These are phyloP conservation scores for Diachasma alloeum DNA, from an alignment of 1,140 invertebrate species.

Conservation along the genomic window DNA sequence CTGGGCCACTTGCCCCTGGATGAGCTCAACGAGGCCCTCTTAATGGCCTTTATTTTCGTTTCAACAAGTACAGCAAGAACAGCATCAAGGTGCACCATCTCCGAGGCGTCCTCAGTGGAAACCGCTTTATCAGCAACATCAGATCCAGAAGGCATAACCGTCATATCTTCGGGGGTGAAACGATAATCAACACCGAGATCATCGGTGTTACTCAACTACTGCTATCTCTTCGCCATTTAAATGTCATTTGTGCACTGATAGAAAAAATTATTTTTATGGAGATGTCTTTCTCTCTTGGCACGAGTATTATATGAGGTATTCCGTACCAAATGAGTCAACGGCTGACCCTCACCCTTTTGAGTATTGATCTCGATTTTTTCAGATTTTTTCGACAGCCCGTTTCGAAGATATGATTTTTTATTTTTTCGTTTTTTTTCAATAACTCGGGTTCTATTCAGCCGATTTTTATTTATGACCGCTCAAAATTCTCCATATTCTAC, in stretches of 20 bases:
- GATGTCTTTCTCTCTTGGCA: no score
- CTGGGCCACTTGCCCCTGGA: constrained; percentile 45
- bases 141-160: constrained; percentile 59
- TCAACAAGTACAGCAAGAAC: constrained; percentile 72
- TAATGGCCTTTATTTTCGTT: constrained; percentile 67
- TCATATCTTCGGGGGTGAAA: constrained; percentile 46
- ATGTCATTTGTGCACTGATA: not conserved
- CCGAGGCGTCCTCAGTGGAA: constrained; percentile 71
- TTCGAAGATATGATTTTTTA: no score
- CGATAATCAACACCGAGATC: constrained; percentile 14
- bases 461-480: no score
- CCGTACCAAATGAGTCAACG: no score
- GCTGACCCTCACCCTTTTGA: no score
- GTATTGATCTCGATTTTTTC: no score
- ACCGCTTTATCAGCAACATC: constrained; percentile 75
- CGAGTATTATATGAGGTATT: no score
- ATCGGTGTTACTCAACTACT: constrained; percentile 34
- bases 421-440: no score
- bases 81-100: constrained; percentile 71
- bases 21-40: constrained; percentile 46
- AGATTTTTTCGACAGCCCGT: no score
- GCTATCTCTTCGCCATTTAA: constrained; percentile 13
- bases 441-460: no score
- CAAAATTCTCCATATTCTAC: no score
- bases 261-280: no score